A percentile compares a stretch with the other conserved stretches of the same genome.
Evolutionary conservation across 2,113 vertebrate genomes (phyloP).

Genomic region (Phainopepla nitens): DNA sequence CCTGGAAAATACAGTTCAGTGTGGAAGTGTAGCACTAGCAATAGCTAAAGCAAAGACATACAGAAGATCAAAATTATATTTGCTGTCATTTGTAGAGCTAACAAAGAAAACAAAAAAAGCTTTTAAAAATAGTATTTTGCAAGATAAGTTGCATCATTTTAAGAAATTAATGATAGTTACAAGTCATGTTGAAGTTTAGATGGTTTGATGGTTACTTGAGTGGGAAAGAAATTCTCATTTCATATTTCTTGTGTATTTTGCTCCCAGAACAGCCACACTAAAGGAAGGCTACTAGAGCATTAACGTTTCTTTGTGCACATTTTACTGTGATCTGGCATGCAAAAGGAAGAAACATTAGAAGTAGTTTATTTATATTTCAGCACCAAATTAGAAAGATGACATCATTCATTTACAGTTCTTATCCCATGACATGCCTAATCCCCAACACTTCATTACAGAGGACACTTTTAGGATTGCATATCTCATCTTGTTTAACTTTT

Average conservation of each 20-base stretch:
- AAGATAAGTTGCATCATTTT: conserved; percentile 2
- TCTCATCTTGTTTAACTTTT: conserved; percentile 77
- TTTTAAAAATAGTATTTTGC: not conserved
- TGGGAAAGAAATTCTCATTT: conserved; percentile 17
- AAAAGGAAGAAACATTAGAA: conserved; percentile 71
- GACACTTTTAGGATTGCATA: conserved; percentile 76
- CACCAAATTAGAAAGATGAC: conserved; percentile 78
- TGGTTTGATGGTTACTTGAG: conserved; percentile 33
- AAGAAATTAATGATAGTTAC: not conserved
- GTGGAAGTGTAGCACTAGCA: not conserved
- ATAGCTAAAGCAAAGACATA: not conserved
- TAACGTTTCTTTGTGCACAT: conserved; percentile 64
- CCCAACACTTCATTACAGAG: conserved; percentile 76
- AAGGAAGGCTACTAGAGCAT: conserved; percentile 39
- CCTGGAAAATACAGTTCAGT: not conserved
- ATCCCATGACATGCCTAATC: conserved; percentile 75
- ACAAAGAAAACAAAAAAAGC: not conserved
- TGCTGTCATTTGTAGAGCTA: not conserved
- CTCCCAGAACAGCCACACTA: conserved; percentile 16
- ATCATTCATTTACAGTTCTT: conserved; percentile 81
- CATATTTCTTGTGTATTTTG: not conserved
- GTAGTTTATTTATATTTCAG: conserved; percentile 80
- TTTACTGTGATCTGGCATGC: conserved; percentile 71
- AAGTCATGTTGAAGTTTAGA: conserved; percentile 5
- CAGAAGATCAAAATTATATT: not conserved